phyloP scores from a whole-genome alignment of 2,113 vertebrate genomes.

The Galbula dea region DNA sequence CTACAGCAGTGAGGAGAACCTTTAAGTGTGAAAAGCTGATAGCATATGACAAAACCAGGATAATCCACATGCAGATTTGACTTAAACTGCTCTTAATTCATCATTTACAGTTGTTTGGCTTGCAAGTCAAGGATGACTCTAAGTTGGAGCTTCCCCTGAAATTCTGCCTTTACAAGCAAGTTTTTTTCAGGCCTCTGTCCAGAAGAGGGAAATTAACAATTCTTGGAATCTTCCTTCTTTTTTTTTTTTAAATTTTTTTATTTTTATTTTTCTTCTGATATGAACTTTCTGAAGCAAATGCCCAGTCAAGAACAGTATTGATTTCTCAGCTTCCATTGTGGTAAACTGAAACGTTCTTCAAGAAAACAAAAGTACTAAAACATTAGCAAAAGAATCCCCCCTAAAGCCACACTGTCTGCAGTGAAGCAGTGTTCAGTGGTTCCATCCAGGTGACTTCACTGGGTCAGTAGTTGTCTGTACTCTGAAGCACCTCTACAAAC shows the following conservation, averaged over 20 bases:
- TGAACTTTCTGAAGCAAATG: not conserved
- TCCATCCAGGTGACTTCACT: conserved; percentile 25
- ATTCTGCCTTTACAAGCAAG: conserved; percentile 23
- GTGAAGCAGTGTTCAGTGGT: not conserved
- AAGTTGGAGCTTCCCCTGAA: conserved; percentile 44
- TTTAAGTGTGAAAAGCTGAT: not conserved
- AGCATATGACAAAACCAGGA: not conserved
- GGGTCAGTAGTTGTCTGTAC: not conserved
- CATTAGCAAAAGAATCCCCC: not conserved
- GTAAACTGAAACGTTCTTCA: not conserved
- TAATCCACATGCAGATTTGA: not conserved
- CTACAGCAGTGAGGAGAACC: not conserved
- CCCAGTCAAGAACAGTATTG: not conserved
- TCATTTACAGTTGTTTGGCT: conserved; percentile 8
- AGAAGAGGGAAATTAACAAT: not conserved
- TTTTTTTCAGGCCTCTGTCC: conserved; percentile 22
- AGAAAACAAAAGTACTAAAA: not conserved
- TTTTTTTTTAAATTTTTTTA: not conserved
- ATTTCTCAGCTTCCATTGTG: not conserved
- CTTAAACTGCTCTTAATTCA: conserved; percentile 2
- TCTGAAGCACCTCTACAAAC: not conserved
- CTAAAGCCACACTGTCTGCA: not conserved
- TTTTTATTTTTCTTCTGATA: not conserved
- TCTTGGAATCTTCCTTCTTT: not conserved
- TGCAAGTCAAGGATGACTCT: not conserved